Evolutionary conservation across 2,888 invertebrate species (phyloP).

Genomic region (Lasioglossum marginatum): DNA sequence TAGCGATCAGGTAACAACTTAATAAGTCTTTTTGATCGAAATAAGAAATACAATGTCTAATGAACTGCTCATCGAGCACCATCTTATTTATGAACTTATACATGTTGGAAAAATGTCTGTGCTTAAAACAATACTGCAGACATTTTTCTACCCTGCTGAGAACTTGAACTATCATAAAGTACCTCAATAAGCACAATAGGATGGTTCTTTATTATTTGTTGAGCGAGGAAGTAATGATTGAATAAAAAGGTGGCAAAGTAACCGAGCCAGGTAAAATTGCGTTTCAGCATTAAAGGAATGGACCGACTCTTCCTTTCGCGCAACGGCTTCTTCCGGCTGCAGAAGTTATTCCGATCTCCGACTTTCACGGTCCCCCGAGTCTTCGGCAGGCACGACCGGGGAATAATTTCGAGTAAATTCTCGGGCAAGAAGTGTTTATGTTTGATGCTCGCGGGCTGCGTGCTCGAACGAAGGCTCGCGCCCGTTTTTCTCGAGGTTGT

Average conservation of each 20-base stretch:
- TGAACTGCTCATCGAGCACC: not conserved
- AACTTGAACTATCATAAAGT: not conserved
- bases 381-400: not conserved
- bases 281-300: not conserved
- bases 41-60: not conserved
- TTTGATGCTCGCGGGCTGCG: not conserved
- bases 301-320: not conserved
- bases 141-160: not conserved
- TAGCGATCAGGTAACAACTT: no score
- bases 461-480: not conserved
- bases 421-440: constrained; percentile 2
- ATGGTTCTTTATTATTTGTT: not conserved
- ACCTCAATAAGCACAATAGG: not conserved
- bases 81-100: not conserved
- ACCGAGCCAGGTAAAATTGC: not conserved
- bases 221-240: not conserved
- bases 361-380: not conserved
- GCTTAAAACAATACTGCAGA: not conserved
- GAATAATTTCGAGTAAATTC: constrained; percentile 14
- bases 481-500: constrained; percentile 5
- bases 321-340: not conserved
- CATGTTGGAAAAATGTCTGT: not conserved
- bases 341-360: not conserved
- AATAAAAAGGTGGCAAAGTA: not conserved
- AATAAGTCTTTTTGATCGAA: not conserved